These are phyloP conservation scores for Mesembrinibis cayennensis DNA, from an alignment of 2,113 vertebrate species.

Conservation along the genomic window DNA sequence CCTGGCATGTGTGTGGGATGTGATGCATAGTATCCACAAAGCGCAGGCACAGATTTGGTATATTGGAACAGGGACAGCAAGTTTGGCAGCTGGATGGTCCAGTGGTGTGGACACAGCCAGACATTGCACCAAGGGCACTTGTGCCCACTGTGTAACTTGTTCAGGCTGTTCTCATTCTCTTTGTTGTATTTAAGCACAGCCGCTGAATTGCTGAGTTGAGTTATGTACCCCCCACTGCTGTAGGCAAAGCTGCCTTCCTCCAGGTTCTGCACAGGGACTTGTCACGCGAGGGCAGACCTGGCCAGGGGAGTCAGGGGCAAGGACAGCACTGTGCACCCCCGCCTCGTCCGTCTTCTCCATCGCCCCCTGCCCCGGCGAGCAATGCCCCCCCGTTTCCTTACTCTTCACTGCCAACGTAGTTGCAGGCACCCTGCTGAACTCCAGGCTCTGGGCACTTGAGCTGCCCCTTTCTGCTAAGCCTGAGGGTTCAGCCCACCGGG, in stretches of 20 bases:
- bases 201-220: neutral
- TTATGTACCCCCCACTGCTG: neutral
- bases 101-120: accelerated
- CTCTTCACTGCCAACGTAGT: neutral
- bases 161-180: neutral
- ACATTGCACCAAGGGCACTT: neutral
- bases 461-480: neutral
- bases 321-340: neutral
- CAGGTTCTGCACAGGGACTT: too few relatives aligned
- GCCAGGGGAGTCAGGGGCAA: neutral
- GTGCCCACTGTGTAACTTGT: too few relatives aligned
- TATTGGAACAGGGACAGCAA: neutral
- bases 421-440: neutral
- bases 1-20: neutral
- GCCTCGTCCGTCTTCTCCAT: accelerated
- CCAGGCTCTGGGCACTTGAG: too few relatives aligned
- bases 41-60: accelerated
- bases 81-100: neutral
- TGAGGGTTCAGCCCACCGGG: accelerated
- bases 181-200: neutral
- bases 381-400: neutral
- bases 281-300: neutral
- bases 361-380: neutral
- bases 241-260: neutral
- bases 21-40: accelerated